phyloP scores from a whole-genome alignment of 2,797 vertebrate genomes.

The Eupleurogrammus muticus region DNA sequence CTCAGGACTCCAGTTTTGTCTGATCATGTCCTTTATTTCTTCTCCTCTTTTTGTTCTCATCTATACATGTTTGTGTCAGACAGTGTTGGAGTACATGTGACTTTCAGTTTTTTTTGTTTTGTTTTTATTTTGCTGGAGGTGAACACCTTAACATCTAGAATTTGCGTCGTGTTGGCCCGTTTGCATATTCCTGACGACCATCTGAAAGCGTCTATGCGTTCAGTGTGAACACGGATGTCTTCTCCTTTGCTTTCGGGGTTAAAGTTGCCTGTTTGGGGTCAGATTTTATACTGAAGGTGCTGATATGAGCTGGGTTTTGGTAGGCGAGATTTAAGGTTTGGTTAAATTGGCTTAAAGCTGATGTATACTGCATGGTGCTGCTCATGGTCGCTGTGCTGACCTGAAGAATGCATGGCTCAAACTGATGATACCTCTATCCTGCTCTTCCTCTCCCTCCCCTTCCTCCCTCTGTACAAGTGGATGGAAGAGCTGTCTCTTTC shows the following conservation, averaged over 20 bases:
- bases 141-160: not conserved
- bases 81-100: constrained; percentile 7
- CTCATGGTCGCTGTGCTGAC: constrained; percentile 71
- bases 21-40: not conserved
- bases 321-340: constrained; percentile 41
- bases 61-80: constrained; percentile 11
- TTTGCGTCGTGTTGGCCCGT: not conserved
- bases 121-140: not conserved
- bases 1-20: not conserved
- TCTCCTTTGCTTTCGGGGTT: constrained; percentile 22
- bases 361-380: constrained; percentile 76
- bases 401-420: constrained; percentile 77
- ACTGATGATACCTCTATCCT: constrained; percentile 64
- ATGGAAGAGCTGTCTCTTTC: constrained; percentile 64
- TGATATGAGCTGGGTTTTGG: constrained; percentile 38
- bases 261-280: constrained; percentile 31
- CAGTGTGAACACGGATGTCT: constrained; percentile 23
- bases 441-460: constrained; percentile 20
- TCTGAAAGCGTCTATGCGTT: constrained; percentile 7
- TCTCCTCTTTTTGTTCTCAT: not conserved
- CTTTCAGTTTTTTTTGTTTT: not conserved
- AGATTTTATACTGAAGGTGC: constrained; percentile 44
- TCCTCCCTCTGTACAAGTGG: constrained; percentile 37
- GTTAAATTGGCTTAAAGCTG: constrained; percentile 63
- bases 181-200: not conserved